Evolutionary conservation across 2,888 invertebrate genomes (phyloP), one percentile per base, ranked within the genome.

Genomic region (Meghimatium bilineatum): DNA sequence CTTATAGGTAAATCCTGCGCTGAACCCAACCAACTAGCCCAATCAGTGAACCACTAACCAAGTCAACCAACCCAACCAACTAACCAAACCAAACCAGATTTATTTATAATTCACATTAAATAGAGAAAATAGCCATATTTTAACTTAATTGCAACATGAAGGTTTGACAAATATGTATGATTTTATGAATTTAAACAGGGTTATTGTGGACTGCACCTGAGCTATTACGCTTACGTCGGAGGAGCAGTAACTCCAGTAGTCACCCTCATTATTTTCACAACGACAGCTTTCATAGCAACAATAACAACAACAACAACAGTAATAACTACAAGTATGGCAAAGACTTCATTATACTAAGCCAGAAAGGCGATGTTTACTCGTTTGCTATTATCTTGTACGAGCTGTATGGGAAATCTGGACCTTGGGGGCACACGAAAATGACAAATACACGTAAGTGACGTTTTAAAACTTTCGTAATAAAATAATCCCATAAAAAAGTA

Each of bases 181-280:
- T n/a, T n/a, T n/a, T 44, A 44, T 14, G 29, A 32, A 12, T 66
- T 32, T 17, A 34, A 69, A 26, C 84, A 93, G 97, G 96, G 94
- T 95, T 97, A 93, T 95, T 99, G 91, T 99, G 99, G 99, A 98
- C 97, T 93, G 97, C 99, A 20, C 99, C 99, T 0, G 99, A 99
- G 79, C 83, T 93, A 75, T 86, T 93, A n/a, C 86, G 92, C 23
- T 84, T 87, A 49, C 95, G 81, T 8, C 76, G 93, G 32, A 60
- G 38, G 8, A 38, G 38, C 44, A 56, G 71, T 60, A 52, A 20
- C n/a, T 12, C 74, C 36, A 74, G 67, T 36, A 49, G 14, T 26
- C 44, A 44, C 12, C 75, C 67, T 26, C 44, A 79, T 23, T 49
- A 67, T 34, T 12, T n/a, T 20, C 23, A 74, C 29, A 56, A 60